Conservation (phyloP, 2,888 invertebrate species). For the Oligia strigilis region DNA sequence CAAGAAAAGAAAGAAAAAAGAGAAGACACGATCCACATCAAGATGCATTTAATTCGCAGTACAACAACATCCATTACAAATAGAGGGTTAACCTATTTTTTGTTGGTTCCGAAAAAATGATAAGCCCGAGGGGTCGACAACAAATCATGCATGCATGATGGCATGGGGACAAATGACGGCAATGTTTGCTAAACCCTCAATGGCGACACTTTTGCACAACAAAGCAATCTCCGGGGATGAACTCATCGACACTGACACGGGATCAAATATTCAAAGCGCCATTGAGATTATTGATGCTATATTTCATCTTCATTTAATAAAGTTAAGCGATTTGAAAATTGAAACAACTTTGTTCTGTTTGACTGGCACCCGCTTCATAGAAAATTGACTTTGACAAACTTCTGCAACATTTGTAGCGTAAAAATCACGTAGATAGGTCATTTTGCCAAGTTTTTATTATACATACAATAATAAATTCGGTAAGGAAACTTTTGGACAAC, state of each 20-base stretch:
- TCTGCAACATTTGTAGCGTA: conserved; percentile 47
- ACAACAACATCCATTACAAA: conserved; percentile 49
- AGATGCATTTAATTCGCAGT: conserved; percentile 37
- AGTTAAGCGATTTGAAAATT: conserved; percentile 48
- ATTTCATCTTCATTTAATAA: conserved; percentile 69
- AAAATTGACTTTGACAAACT: conserved; percentile 60
- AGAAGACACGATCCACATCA: neutral
- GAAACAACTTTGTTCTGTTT: conserved; percentile 49
- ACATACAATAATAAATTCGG: conserved; percentile 48
- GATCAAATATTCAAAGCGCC: conserved; percentile 75
- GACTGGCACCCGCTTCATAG: conserved; percentile 49
- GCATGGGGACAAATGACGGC: conserved; percentile 71
- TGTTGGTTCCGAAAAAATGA: conserved; percentile 55
- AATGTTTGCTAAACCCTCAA: conserved; percentile 75
- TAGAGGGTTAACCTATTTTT: conserved; percentile 49
- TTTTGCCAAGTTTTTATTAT: conserved; percentile 50
- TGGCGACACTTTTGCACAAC: conserved; percentile 71
- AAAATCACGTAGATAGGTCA: conserved; percentile 58
- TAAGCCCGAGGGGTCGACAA: conserved; percentile 71
- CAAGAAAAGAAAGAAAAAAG: neutral
- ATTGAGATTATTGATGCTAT: conserved; percentile 71
- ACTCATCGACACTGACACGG: conserved; percentile 75
- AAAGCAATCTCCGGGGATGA: conserved; percentile 73
- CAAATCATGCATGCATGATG: conserved; percentile 78
- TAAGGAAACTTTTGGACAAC: conserved; percentile 36